Base-by-base conservation (phyloP, 1,140 invertebrate genomes). In the Chelonus insularis region DNA sequence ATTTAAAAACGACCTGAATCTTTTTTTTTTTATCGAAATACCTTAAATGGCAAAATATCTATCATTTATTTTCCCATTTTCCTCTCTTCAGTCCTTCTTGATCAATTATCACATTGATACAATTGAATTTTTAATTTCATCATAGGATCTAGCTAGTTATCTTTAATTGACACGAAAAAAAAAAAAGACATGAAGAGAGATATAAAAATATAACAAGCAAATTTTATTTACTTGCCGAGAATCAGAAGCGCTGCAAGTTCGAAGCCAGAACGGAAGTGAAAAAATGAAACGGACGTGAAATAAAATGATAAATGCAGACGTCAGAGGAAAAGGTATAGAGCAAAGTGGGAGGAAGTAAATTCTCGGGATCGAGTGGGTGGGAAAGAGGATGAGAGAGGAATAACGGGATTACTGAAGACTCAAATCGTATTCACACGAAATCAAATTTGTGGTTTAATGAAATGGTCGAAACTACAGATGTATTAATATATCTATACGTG, bases 351-450 rank as follows among this genome's bases (percentile, higher is more conserved):
- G 59, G 59, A 54, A 50, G 59, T 43, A 59, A 50, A 50, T 36
- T 52, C 47, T 39, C 39, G 37, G 34, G 60, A 54, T 18, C 20
- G 14, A 16, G 51, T 39, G 51, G 51, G 41, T 51, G 36, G 62
- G 14, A 16, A 43, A 18, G 52, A 57, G 65, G 64, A 57, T 62
- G 62, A 67, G 60, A 39, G 47, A 60, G 55, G 57, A 39, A 64
- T 74, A 75, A 75, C 63, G 60, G 65, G 67, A 74, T 75, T 75
- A 73, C 65, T 56, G 56, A 18, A 50, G 62, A 61, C 66, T 71
- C 66, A 68, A 73, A 72, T 73, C 67, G 64, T 68, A 73, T 75
- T 71, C 61, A 45, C 50, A 66, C 52, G 60, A 63, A 74, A 74
- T 72, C 66, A 67, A 73, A 57, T 74, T 74, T 75, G 68, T 66